Evolutionary conservation across 1,140 invertebrate genomes (phyloP).

Genomic region (Hycleus cichorii): DNA sequence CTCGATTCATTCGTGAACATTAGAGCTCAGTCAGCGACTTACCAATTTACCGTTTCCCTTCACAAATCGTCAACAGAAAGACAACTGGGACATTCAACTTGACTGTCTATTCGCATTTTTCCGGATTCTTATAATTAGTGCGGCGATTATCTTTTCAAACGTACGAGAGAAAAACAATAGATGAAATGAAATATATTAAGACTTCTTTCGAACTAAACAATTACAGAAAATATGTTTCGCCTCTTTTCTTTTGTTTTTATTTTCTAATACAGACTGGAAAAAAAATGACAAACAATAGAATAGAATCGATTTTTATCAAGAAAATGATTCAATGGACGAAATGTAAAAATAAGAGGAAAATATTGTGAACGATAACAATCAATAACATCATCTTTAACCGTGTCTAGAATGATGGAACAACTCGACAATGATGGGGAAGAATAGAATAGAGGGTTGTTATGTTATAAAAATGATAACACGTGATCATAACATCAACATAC

Average conservation of each 20-base stretch:
- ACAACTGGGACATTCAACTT: background rate
- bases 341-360: slow-evolving; percentile 3
- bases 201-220: too few species aligned
- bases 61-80: slow-evolving; percentile 3
- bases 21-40: slow-evolving; percentile 9
- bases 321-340: background rate
- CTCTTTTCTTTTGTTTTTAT: too few species aligned
- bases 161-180: too few species aligned
- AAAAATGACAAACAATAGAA: too few species aligned
- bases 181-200: too few species aligned
- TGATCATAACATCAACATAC: slow-evolving; percentile 10
- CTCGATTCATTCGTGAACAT: slow-evolving; percentile 10
- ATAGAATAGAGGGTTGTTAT: slow-evolving; percentile 12
- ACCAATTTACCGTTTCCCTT: slow-evolving; percentile 9
- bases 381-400: slow-evolving; percentile 12
- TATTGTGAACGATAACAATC: slow-evolving; percentile 9
- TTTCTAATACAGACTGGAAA: too few species aligned
- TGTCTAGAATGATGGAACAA: slow-evolving; percentile 6
- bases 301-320: too few species aligned
- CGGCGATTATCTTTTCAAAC: too few species aligned
- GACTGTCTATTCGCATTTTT: too few species aligned
- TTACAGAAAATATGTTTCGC: too few species aligned
- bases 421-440: slow-evolving; percentile 12
- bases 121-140: too few species aligned
- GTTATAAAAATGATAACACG: slow-evolving; percentile 8